Conservation (phyloP, 2,113 vertebrate species). For the Stercorarius parasiticus region DNA sequence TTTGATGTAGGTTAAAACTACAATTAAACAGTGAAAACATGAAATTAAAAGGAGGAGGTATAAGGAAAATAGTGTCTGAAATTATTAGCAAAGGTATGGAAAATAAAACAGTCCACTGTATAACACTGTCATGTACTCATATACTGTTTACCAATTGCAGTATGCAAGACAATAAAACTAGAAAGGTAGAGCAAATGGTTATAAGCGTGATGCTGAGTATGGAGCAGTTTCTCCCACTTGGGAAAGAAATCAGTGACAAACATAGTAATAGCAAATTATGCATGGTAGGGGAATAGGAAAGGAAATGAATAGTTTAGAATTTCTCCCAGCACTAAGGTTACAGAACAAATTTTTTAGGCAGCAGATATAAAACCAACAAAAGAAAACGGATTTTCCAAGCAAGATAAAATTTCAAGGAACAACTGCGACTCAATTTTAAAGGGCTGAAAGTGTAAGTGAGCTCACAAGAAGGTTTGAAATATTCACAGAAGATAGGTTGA, state of each 20-base stretch:
- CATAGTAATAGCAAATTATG: background rate
- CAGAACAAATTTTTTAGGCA: background rate
- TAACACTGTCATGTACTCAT: accelerated
- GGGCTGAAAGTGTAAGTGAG: background rate
- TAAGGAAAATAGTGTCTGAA: background rate
- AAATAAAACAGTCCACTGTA: background rate
- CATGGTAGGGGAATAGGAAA: background rate
- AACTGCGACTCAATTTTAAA: background rate
- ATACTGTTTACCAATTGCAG: background rate
- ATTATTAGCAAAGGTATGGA: background rate
- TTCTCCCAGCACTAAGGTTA: background rate
- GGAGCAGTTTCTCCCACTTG: background rate
- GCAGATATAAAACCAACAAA: background rate
- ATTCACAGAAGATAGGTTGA: background rate
- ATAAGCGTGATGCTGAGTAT: background rate
- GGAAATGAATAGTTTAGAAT: background rate
- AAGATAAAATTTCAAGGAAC: background rate
- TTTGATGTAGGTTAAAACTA: background rate
- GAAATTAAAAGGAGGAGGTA: background rate
- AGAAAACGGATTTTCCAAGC: background rate
- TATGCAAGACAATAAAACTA: background rate
- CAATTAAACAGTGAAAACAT: background rate
- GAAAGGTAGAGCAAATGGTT: background rate
- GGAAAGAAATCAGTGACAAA: background rate
- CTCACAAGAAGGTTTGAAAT: background rate